Base-by-base conservation (phyloP, 2,888 invertebrate genomes). In the Marasmarcha lunaedactyla region DNA sequence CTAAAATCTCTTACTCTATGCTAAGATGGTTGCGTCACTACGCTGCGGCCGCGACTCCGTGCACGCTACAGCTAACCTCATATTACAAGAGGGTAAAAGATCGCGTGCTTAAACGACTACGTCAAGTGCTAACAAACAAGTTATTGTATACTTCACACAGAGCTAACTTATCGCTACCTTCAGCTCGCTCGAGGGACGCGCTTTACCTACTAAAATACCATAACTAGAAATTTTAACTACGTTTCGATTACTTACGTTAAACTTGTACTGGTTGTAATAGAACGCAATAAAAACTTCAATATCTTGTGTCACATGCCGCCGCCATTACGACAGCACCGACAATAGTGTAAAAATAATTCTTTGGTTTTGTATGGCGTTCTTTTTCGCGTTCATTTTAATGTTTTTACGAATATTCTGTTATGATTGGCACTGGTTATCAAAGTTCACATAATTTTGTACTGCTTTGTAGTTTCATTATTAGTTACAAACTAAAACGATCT, bases 31-130 rank as follows among this genome's bases (percentile, higher is more conserved):
- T n/a, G n/a, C n/a, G n/a, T n/a, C n/a, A n/a, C n/a, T n/a, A n/a
- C n/a, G n/a, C n/a, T n/a, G n/a, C n/a, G 7, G 20, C 7, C 20
- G 4, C 20, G 20, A 3, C 20, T 20, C 11, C 4, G 30, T 30
- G 30, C 30, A 7, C 30, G 3, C 30, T 30, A 30, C 30, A 30
- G 2, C 30, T 30, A 30, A 7, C 30, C 4, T 30, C 10, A n/a
- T 42, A 46, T 47, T 53, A 52, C 49, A 51, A 46, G 56, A 53
- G 56, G 51, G 52, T 56, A 54, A 55, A 54, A 54, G 47, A 55
- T 52, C 56, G 64, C 63, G 65, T 60, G 64, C 63, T 50, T 46
- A 45, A 52, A 57, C 57, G 46, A 56, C 54, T 59, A 60, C 52
- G 46, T 44, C 46, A 55, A 60, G 63, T 65, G 66, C 59, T 57